These are phyloP conservation scores for Haliclona indistincta DNA, from an alignment of 37 sponge, comb jelly and placozoan genomes.

Conservation along the genomic window DNA sequence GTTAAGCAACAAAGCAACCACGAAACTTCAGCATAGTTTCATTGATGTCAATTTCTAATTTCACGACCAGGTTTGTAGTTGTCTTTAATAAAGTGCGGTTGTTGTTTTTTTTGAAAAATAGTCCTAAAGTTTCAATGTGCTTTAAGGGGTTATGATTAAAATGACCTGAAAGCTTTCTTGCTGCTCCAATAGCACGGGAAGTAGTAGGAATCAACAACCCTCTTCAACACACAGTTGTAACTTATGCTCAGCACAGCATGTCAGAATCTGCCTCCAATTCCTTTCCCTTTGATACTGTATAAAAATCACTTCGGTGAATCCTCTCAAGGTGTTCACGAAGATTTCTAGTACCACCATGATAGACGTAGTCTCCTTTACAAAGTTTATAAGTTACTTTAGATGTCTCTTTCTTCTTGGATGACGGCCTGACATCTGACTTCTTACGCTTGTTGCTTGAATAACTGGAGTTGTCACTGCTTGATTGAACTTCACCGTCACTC, in stretches of 20 bases:
- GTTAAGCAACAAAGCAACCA: not conserved
- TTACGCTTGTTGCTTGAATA: too few relatives aligned
- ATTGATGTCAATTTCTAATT: not conserved
- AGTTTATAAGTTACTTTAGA: too few relatives aligned
- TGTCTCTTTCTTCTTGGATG: not conserved
- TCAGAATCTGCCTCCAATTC: too few relatives aligned
- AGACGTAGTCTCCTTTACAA: not conserved
- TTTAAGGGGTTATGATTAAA: not conserved
- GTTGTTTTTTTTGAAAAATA: too few relatives aligned
- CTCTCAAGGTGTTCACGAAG: not conserved
- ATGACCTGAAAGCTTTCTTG: not conserved
- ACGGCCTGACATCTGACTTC: conserved; percentile 28
- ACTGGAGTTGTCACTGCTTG: too few relatives aligned
- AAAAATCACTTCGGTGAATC: not conserved
- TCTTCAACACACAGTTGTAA: conserved; percentile 12
- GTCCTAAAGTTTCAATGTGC: too few relatives aligned
- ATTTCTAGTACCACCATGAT: conserved; percentile 14
- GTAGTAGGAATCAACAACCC: not conserved
- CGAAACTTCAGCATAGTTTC: not conserved
- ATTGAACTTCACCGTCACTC: too few relatives aligned
- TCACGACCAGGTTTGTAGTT: not conserved
- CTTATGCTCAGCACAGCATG: not conserved
- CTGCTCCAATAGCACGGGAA: not conserved
- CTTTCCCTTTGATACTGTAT: not conserved
- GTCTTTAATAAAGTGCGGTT: too few relatives aligned